Base-by-base conservation (phyloP, 2,113 vertebrate genomes). In the Gymnorhina tibicen region DNA sequence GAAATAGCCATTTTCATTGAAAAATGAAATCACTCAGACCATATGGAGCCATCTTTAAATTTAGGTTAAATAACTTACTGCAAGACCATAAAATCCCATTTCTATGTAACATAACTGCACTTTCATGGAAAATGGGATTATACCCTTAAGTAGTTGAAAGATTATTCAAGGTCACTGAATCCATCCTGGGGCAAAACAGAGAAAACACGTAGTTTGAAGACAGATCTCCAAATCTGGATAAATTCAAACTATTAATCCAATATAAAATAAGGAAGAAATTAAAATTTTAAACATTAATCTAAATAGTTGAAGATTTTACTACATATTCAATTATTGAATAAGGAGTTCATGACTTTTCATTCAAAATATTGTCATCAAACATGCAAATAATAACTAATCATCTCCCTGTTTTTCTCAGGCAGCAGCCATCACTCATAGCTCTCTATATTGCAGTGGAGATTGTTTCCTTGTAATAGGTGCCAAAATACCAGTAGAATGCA, bases 61-160 rank as follows among this genome's bases (percentile, higher is more conserved):
- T 96, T 58, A 87, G 41, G 56, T 95, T 97, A 96, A 95, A 91
- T 93, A 95, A 80, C 53, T 94, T 93, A 47, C 59, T 88, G 85
- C 52, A 95, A 96, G 69, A 81, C 72, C 55, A 91, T 86, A 88
- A 97, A 92, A 91, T 91, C 72, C 67, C 52, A 87, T 92, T 96
- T 82, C 83, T 77, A 73, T 33, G 37, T 76, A 96, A 91, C n/a
- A 6, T 88, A 93, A 94, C 77, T 89, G 62, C 77, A 82, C 42
- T 85, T 67, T 89, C 62, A 85, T 70, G 66, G 93, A 97, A 97
- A 97, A 96, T 72, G 50, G 89, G 85, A 96, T 91, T 77, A 95
- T 53, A 60, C 80, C 89, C 56, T 74, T 74, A 79, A 62, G 87
- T 39, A 93, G 39, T 11, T 58, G 50, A 88, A 93, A 95, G 49